Conservation (phyloP, 2,888 invertebrate species). For the Metellina segmentata region DNA sequence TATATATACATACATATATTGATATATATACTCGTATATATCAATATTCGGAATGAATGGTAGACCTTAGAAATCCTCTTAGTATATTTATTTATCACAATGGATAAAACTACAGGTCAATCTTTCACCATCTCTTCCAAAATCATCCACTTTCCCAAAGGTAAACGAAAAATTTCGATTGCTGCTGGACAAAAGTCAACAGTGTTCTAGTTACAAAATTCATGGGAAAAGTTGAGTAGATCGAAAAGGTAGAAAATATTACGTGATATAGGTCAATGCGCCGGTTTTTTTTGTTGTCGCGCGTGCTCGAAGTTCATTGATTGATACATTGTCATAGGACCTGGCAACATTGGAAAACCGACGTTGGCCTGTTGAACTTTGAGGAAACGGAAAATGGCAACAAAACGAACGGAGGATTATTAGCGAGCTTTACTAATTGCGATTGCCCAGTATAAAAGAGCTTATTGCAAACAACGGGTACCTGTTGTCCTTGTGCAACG, state of each 20-base stretch:
- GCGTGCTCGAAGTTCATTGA: slow-evolving; percentile 27
- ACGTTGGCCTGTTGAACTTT: slow-evolving; percentile 14
- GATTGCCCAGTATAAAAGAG: not conserved
- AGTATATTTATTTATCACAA: not conserved
- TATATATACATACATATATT: too few species aligned
- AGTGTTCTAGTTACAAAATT: not conserved
- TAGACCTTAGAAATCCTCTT: too few species aligned
- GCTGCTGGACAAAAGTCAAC: not conserved
- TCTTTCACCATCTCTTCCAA: not conserved
- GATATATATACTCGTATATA: too few species aligned
- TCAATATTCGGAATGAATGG: too few species aligned
- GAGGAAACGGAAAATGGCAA: not conserved
- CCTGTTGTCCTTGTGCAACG: slow-evolving; percentile 50
- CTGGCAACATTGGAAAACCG: slow-evolving; percentile 23
- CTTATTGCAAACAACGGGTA: slow-evolving; percentile 31
- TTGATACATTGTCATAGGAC: slow-evolving; percentile 42
- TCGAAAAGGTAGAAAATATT: not conserved
- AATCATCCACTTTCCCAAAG: not conserved
- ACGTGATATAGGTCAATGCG: slow-evolving; percentile 51
- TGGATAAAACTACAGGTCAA: not conserved
- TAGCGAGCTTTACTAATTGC: not conserved
- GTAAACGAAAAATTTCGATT: not conserved
- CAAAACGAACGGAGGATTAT: not conserved
- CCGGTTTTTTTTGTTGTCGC: not conserved
- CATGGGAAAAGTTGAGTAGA: not conserved